phyloP scores from a whole-genome alignment of 2,797 vertebrate species.

The Artibeus lituratus region DNA sequence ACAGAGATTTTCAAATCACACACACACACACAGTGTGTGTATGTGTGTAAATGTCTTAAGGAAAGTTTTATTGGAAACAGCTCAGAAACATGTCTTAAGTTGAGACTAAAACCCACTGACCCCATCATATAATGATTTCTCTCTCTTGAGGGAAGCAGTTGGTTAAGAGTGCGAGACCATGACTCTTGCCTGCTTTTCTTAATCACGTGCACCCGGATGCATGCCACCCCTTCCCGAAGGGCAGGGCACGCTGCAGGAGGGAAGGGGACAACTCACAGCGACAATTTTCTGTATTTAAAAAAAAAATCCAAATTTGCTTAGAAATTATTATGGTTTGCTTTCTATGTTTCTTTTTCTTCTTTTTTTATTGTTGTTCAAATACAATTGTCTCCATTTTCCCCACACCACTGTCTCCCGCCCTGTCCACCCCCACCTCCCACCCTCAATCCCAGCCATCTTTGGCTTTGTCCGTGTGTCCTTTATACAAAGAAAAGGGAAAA shows the following conservation, averaged over 20 bases:
- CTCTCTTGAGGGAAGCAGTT: background rate
- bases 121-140: background rate
- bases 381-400: too few species aligned
- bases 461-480: too few species aligned
- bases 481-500: background rate
- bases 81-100: background rate
- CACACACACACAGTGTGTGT: background rate
- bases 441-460: too few species aligned
- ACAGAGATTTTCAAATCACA: background rate
- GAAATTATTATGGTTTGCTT: background rate
- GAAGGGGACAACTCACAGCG: background rate
- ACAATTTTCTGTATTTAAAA: background rate
- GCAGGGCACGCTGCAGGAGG: background rate
- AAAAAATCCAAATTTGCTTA: background rate
- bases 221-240: background rate
- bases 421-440: too few species aligned
- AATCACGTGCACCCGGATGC: background rate
- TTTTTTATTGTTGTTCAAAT: too few species aligned
- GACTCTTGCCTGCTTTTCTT: background rate
- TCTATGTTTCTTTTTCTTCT: background rate
- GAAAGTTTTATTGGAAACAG: background rate
- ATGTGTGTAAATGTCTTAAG: background rate
- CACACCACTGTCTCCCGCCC: too few species aligned
- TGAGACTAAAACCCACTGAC: background rate
- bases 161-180: background rate